Evolutionary conservation across 2,113 vertebrate genomes (phyloP), one percentile per base, ranked within the genome.

Genomic region (Pholis gunnellus): DNA sequence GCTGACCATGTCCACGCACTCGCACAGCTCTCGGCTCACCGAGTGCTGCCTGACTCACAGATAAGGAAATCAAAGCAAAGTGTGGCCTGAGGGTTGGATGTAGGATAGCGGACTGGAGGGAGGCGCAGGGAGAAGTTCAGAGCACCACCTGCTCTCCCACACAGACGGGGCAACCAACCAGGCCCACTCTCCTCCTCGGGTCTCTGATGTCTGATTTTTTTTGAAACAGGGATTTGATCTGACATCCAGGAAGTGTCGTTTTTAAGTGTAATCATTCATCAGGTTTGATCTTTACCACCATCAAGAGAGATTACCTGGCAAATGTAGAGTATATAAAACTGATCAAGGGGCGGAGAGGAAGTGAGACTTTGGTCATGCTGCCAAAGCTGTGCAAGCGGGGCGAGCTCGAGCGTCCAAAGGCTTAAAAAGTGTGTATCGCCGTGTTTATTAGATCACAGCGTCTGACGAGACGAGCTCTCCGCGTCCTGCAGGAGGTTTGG

Each of bases 11-110:
- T 67, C 44, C 46, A 63, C 67, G 36, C n/a, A 48, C 31, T 29
- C 77, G 70, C 77, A 57, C 71, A 72, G 56, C 83, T 89, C 67
- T 2, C 46, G 42, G 74, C 83, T 46, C 17, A 22, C 42, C 15
- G 25, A 80, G 61, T 68, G 72, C 64, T 83, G 83, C 52, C 70
- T 71, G 64, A 31, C 48, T 79, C 61, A 18, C 71, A 65, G 83
- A 86, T 82, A 83, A 88, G 70, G 72, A 86, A 88, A 86, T 90
- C 89, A 89, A 82, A 91, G 83, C 78, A 67, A 87, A 91, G 67
- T 31, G 40, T 76, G 72, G 84, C 91, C 84, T 57, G 72, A 90
- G 79, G 89, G 79, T 56, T 70, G 71, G 87, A 89, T 83, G 81
- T 79, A 80, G 1, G 34, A 57, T 61, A 72, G 80, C 29, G 18